Conservation (phyloP, 2,113 vertebrate species). For the Origma solitaria region DNA sequence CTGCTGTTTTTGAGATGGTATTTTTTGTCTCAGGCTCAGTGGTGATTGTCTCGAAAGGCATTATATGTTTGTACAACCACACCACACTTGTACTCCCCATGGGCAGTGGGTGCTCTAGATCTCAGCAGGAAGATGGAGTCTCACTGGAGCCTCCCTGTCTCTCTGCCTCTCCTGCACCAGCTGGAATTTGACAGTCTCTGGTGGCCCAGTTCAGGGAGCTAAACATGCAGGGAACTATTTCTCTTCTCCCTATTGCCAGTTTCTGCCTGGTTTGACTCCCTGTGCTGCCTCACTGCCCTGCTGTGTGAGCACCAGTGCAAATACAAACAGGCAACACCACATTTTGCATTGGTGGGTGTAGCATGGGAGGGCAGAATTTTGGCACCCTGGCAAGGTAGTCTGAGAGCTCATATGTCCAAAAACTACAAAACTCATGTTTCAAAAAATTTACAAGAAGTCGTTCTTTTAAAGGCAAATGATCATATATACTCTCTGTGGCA, state of each 20-base stretch:
- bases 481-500: not conserved
- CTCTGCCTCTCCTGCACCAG: not conserved
- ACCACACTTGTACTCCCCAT: accelerated
- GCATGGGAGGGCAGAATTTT: not conserved
- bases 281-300: accelerated
- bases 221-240: not conserved
- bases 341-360: not conserved
- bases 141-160: not conserved
- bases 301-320: accelerated
- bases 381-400: not conserved
- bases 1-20: not conserved
- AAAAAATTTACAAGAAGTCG: not conserved
- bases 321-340: not conserved
- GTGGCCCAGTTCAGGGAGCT: not conserved
- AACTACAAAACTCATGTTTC: not conserved
- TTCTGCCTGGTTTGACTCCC: not conserved
- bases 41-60: not conserved
- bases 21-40: not conserved
- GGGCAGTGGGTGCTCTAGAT: not conserved
- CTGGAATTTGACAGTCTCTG: not conserved
- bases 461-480: not conserved
- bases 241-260: accelerated
- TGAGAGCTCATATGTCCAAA: not conserved
- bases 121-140: not conserved
- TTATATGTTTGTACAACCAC: no score